Conservation (phyloP, 2,797 vertebrate genomes). For the Muraenolepis orangiensis region DNA sequence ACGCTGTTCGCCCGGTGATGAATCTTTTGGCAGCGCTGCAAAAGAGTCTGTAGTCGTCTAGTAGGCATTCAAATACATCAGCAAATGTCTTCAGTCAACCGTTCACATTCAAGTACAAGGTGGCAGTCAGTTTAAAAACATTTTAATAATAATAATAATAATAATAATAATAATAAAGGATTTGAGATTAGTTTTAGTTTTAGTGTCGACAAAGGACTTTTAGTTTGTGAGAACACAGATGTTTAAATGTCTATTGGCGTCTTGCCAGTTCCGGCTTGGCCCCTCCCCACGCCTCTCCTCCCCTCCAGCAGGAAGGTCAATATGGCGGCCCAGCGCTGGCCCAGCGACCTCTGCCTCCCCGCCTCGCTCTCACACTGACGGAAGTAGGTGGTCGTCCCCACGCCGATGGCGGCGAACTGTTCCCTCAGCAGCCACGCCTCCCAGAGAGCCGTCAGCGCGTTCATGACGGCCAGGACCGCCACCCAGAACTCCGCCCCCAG, state of each 20-base stretch:
- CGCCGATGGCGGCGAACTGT: slow-evolving; percentile 71
- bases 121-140: slow-evolving; percentile 27
- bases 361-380: slow-evolving; percentile 44
- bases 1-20: neutral
- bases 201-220: neutral
- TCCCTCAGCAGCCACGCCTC: slow-evolving; percentile 74
- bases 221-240: neutral
- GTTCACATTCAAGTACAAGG: slow-evolving; percentile 42
- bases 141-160: slow-evolving; percentile 19
- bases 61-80: slow-evolving; percentile 22
- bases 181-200: neutral
- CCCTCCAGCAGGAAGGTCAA: slow-evolving; percentile 72
- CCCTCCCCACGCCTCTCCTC: slow-evolving; percentile 34
- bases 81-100: neutral
- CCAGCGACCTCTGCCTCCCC: slow-evolving; percentile 43
- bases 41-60: neutral
- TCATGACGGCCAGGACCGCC: slow-evolving; percentile 66
- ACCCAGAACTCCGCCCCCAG: slow-evolving; percentile 74
- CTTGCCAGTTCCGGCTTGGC: slow-evolving; percentile 38
- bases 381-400: slow-evolving; percentile 73
- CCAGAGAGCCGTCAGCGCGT: slow-evolving; percentile 71
- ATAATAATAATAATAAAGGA: slow-evolving; percentile 3
- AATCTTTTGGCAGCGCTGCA: neutral
- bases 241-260: slow-evolving; percentile 64
- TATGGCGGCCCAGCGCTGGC: slow-evolving; percentile 55